Percentiles rank a stretch among this genome's conserved stretches.
Conservation (phyloP, 92 coral and sea anemone species). For the Nematostella vectensis region DNA sequence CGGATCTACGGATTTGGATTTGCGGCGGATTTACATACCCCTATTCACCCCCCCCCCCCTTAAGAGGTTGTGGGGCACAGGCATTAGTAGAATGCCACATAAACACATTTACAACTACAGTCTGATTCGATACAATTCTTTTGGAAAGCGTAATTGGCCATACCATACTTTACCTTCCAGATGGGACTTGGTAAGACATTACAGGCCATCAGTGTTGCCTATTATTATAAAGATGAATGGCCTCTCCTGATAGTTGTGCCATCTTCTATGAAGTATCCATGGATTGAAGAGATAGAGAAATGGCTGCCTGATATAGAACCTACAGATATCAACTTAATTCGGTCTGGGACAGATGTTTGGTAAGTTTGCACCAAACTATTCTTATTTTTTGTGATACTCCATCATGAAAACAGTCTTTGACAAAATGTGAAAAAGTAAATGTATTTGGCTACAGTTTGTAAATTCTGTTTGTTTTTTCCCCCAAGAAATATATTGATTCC, state of each 20-base stretch:
- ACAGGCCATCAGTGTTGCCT: slow-evolving; percentile 86
- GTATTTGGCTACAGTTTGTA: not conserved
- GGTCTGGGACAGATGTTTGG: slow-evolving; percentile 90
- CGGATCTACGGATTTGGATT: too few relatives aligned
- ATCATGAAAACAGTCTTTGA: too few relatives aligned
- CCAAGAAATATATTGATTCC: too few relatives aligned
- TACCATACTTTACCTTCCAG: too few relatives aligned
- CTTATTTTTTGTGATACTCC: too few relatives aligned
- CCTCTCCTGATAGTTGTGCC: slow-evolving; percentile 89
- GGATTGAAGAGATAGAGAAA: slow-evolving; percentile 99
- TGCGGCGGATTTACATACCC: too few relatives aligned
- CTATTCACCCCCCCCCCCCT: too few relatives aligned
- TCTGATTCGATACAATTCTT: too few relatives aligned
- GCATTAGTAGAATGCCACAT: not conserved
- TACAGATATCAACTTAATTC: slow-evolving; percentile 72
- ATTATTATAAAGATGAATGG: slow-evolving; percentile 87
- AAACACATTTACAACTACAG: too few relatives aligned
- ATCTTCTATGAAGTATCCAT: slow-evolving; percentile 91
- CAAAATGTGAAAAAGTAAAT: not conserved
- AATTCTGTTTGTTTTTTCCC: not conserved
- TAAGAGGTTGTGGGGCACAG: too few relatives aligned
- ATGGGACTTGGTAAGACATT: slow-evolving; percentile 99
- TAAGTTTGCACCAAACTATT: slow-evolving; percentile 12
- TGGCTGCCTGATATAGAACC: slow-evolving; percentile 94
- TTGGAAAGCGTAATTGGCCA: too few relatives aligned